phyloP scores from a whole-genome alignment of 2,113 vertebrate genomes.

The Lampris megalopsis region DNA sequence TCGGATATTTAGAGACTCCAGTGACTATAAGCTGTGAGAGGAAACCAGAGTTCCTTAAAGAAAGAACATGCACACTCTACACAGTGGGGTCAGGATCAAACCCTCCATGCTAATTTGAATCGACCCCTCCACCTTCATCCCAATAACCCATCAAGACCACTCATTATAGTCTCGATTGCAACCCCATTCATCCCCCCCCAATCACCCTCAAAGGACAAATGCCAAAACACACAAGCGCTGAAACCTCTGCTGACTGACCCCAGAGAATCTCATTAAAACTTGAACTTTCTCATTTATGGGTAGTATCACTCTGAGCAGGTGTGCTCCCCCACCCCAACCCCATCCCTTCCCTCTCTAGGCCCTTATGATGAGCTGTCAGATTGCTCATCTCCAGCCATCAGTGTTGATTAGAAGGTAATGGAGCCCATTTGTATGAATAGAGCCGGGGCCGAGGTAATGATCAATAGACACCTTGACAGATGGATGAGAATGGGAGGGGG shows the following conservation, averaged over 20 bases:
- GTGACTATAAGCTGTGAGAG: too few relatives aligned
- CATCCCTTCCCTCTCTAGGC: constrained; percentile 30
- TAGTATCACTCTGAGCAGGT: constrained; percentile 45
- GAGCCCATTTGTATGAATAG: constrained; percentile 83
- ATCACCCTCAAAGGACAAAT: background rate
- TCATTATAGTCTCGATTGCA: too few relatives aligned
- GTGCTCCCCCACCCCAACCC: constrained; percentile 18
- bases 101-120: too few relatives aligned
- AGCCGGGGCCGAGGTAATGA: constrained; percentile 74
- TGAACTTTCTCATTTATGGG: constrained; percentile 43
- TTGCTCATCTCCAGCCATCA: constrained; percentile 78
- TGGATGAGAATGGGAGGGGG: constrained; percentile 63
- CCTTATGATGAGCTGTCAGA: constrained; percentile 79
- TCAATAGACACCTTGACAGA: constrained; percentile 81
- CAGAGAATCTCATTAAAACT: constrained; percentile 13
- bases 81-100: too few relatives aligned
- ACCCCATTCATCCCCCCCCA: too few relatives aligned
- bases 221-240: constrained; percentile 6
- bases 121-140: too few relatives aligned
- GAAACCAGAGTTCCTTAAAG: too few relatives aligned
- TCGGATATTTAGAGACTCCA: too few relatives aligned
- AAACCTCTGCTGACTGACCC: too few relatives aligned
- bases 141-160: too few relatives aligned
- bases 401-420: constrained; percentile 81
- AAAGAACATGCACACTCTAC: too few relatives aligned